Conservation (phyloP, 2,113 vertebrate species). For the Pteronura brasiliensis region DNA sequence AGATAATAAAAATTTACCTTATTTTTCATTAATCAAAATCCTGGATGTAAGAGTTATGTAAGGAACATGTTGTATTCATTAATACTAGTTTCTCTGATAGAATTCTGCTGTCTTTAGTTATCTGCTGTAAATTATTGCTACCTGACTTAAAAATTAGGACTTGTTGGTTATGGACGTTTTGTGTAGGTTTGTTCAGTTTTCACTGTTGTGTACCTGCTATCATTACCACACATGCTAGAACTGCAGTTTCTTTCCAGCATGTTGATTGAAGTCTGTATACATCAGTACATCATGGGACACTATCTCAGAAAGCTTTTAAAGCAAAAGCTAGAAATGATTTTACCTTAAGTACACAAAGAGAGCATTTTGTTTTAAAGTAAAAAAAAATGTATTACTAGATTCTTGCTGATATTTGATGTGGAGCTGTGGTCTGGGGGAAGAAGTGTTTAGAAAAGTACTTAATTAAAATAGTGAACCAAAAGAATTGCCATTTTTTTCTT, state of each 20-base stretch:
- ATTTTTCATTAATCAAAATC: background rate
- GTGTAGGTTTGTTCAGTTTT: background rate
- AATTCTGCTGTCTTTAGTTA: background rate
- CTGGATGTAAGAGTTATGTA: background rate
- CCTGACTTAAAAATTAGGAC: background rate
- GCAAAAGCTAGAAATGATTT: constrained; percentile 17
- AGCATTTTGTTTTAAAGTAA: background rate
- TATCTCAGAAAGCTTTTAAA: constrained; percentile 45
- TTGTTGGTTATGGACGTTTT: background rate
- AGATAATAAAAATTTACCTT: background rate
- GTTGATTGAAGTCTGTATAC: background rate
- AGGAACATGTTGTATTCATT: background rate
- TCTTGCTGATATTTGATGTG: constrained; percentile 13
- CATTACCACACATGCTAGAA: background rate
- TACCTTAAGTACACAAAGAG: background rate
- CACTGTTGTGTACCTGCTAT: background rate
- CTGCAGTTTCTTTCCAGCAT: background rate
- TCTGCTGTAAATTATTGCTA: background rate
- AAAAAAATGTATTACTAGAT: constrained; percentile 10
- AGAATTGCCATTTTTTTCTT: constrained; percentile 57
- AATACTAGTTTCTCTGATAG: background rate
- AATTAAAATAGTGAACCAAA: constrained; percentile 65
- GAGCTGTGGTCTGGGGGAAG: constrained; percentile 9
- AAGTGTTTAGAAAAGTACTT: constrained; percentile 56
- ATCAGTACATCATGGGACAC: background rate